Evolutionary conservation across 2,888 invertebrate species (phyloP).

Genomic region (Acrocyrtus sp.): DNA sequence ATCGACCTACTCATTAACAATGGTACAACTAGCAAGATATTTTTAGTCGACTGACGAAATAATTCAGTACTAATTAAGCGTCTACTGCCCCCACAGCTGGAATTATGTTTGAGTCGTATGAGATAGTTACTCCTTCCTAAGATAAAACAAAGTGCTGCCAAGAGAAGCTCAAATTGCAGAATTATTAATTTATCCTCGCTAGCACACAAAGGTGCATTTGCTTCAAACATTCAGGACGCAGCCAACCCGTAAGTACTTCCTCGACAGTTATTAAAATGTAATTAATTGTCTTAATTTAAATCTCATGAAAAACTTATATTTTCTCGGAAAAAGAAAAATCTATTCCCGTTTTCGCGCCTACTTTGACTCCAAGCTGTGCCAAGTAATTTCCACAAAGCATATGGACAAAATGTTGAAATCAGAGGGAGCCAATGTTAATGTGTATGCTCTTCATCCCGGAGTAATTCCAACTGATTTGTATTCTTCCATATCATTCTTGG

Average conservation of each 20-base stretch:
- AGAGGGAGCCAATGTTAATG: slow-evolving; percentile 72
- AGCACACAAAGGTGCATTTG: slow-evolving; percentile 73
- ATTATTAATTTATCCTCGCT: slow-evolving; percentile 89
- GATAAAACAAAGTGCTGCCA: slow-evolving; percentile 73
- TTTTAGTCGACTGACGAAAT: no score
- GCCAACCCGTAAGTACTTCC: slow-evolving; percentile 71
- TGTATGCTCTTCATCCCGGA: slow-evolving; percentile 86
- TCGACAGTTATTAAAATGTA: background rate
- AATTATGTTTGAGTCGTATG: slow-evolving; percentile 86
- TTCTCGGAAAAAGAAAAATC: slow-evolving; percentile 17
- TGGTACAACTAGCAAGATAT: slow-evolving; percentile 68
- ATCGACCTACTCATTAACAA: slow-evolving; percentile 84
- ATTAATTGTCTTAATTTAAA: background rate
- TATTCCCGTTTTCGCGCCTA: slow-evolving; percentile 70
- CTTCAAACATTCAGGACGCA: slow-evolving; percentile 79
- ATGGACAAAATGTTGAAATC: slow-evolving; percentile 72
- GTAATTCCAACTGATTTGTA: slow-evolving; percentile 86
- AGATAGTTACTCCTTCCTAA: slow-evolving; percentile 80
- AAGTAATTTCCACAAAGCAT: slow-evolving; percentile 73
- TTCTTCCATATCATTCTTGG: slow-evolving; percentile 74
- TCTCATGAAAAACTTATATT: background rate
- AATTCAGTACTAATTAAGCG: no score
- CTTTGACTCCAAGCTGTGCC: slow-evolving; percentile 89
- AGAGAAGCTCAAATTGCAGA: slow-evolving; percentile 71
- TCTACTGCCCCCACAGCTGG: slow-evolving; percentile 73